These are phyloP conservation scores for Habropoda laboriosa DNA, from an alignment of 1,140 invertebrate species.

Conservation along the genomic window DNA sequence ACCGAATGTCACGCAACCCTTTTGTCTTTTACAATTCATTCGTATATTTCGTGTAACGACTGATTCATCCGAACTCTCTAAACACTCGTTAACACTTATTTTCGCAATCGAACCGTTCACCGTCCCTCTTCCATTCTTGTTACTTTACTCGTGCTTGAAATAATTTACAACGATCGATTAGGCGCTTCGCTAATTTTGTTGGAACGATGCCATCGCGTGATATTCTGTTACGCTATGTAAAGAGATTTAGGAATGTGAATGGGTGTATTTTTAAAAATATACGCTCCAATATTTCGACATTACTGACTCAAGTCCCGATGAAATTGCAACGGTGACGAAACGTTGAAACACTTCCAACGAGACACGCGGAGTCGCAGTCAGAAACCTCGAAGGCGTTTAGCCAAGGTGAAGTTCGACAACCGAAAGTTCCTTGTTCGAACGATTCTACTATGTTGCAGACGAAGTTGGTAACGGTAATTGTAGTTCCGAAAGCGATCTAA, in stretches of 20 bases:
- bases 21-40: constrained; percentile 2
- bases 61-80: neutral
- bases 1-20: constrained; percentile 10
- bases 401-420: neutral
- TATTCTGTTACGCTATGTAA: too few species aligned
- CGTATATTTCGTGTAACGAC: neutral
- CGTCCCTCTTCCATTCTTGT: neutral
- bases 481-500: constrained; percentile 49
- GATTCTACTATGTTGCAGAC: constrained; percentile 6
- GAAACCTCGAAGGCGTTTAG: neutral
- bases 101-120: neutral
- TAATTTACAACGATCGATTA: too few species aligned
- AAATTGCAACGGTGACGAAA: neutral
- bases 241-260: too few species aligned
- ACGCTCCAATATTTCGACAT: neutral
- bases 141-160: too few species aligned
- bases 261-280: neutral
- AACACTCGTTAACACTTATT: constrained; percentile 1
- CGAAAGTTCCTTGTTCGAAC: neutral
- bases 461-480: constrained; percentile 32
- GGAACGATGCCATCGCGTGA: too few species aligned
- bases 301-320: neutral
- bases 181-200: too few species aligned
- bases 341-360: neutral
- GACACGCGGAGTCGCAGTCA: too few species aligned